Evolutionary conservation across 2,113 vertebrate genomes (phyloP).

Genomic region (Poeciliopsis occidentalis): DNA sequence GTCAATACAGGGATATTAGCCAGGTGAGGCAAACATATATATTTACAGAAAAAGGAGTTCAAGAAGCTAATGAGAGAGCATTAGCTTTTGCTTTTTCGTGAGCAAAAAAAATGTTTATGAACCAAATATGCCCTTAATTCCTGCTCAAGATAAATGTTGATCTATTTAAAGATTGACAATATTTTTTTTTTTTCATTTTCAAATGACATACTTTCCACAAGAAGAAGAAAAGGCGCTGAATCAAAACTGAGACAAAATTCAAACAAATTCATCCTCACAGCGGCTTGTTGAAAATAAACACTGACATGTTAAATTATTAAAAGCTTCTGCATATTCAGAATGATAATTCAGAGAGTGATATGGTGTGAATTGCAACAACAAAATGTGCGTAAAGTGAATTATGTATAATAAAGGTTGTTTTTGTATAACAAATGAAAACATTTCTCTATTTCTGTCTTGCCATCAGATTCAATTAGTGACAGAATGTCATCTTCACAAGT

Average conservation of each 20-base stretch:
- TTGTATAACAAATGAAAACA: slow-evolving; percentile 83
- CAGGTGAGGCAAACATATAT: too few relatives aligned
- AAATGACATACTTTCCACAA: slow-evolving; percentile 69
- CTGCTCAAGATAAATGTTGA: slow-evolving; percentile 34
- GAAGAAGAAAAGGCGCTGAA: slow-evolving; percentile 49
- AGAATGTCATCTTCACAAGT: slow-evolving; percentile 70
- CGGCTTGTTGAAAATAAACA: slow-evolving; percentile 75
- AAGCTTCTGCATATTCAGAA: slow-evolving; percentile 81
- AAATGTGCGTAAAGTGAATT: slow-evolving; percentile 83
- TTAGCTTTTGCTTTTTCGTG: not conserved
- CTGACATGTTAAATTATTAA: slow-evolving; percentile 84
- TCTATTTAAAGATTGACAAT: too few relatives aligned
- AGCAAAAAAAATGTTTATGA: slow-evolving; percentile 42
- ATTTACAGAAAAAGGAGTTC: too few relatives aligned
- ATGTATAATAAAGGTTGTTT: slow-evolving; percentile 81
- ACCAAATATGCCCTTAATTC: slow-evolving; percentile 45
- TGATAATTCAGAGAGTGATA: slow-evolving; percentile 71
- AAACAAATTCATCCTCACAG: slow-evolving; percentile 80
- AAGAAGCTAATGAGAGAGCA: slow-evolving; percentile 55
- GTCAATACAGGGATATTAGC: too few relatives aligned
- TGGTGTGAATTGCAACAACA: slow-evolving; percentile 74
- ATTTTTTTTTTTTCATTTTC: slow-evolving; percentile 44
- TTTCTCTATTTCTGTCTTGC: slow-evolving; percentile 74
- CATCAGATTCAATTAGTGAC: slow-evolving; percentile 74
- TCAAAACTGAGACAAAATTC: slow-evolving; percentile 83